Evolutionary conservation across 2,113 vertebrate genomes (phyloP).

Genomic region (Acanthochromis polyacanthus): DNA sequence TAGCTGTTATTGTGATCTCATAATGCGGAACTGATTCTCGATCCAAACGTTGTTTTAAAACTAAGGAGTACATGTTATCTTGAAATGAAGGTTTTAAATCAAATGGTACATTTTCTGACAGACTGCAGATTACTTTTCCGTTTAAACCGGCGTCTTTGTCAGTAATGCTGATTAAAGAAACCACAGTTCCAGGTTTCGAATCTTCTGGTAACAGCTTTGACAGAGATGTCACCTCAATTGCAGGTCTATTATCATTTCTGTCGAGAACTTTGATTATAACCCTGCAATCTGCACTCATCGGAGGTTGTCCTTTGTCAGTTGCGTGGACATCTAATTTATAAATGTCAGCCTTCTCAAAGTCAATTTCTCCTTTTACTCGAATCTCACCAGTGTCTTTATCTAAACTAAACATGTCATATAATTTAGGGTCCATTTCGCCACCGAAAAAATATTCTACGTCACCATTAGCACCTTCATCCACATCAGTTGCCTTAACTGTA

Average conservation of each 20-base stretch:
- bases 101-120: slow-evolving; percentile 9
- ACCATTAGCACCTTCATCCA: slow-evolving; percentile 75
- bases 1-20: slow-evolving; percentile 1
- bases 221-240: slow-evolving; percentile 59
- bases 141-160: slow-evolving; percentile 34
- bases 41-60: slow-evolving; percentile 12
- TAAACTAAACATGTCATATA: slow-evolving; percentile 64
- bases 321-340: slow-evolving; percentile 73
- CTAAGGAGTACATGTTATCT: slow-evolving; percentile 6
- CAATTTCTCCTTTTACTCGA: slow-evolving; percentile 59
- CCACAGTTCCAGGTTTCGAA: slow-evolving; percentile 21
- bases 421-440: slow-evolving; percentile 30
- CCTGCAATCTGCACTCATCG: slow-evolving; percentile 59
- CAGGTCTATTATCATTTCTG: slow-evolving; percentile 76
- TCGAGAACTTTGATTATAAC: slow-evolving; percentile 77
- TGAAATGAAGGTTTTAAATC: not conserved
- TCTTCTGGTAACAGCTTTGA: slow-evolving; percentile 50
- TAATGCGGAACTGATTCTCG: slow-evolving; percentile 8
- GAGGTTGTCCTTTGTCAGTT: slow-evolving; percentile 77
- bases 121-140: slow-evolving; percentile 52
- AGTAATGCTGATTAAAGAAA: slow-evolving; percentile 16
- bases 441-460: slow-evolving; percentile 75
- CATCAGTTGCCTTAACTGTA: slow-evolving; percentile 71
- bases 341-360: slow-evolving; percentile 70
- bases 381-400: slow-evolving; percentile 73